Conservation (phyloP, 2,797 vertebrate genomes). For the Crax fasciolata region DNA sequence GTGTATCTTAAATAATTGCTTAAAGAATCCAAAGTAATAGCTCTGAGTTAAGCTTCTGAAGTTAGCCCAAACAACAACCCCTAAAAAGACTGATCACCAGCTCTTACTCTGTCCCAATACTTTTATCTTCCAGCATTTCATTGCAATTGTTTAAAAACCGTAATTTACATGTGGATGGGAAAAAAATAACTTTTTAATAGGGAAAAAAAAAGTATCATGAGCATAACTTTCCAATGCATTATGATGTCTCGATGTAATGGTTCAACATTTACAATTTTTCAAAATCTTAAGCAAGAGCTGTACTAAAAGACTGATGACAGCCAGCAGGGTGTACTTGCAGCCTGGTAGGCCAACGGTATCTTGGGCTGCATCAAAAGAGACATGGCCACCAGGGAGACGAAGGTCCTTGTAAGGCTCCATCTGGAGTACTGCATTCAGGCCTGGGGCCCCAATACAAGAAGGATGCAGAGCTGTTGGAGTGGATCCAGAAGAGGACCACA, state of each 20-base stretch:
- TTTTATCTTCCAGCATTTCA: background rate
- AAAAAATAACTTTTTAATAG: rapidly evolving
- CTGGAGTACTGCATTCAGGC: too few species aligned
- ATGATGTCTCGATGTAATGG: rapidly evolving
- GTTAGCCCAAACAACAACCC: background rate
- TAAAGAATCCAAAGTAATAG: background rate
- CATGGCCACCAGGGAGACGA: too few species aligned
- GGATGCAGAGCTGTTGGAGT: too few species aligned
- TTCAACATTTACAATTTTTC: background rate
- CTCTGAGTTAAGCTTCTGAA: background rate
- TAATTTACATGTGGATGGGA: background rate
- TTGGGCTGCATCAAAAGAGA: too few species aligned
- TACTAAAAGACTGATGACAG: background rate
- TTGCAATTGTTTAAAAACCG: background rate
- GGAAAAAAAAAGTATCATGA: background rate
- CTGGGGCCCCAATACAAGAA: too few species aligned
- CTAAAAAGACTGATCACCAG: background rate
- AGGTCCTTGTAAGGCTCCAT: too few species aligned
- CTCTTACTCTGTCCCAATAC: background rate
- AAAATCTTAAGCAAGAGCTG: background rate
- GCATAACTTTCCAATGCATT: background rate
- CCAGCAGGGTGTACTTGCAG: too few species aligned
- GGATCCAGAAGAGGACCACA: too few species aligned
- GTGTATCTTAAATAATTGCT: background rate
- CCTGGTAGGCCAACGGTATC: too few species aligned